phyloP scores from a whole-genome alignment of 2,113 vertebrate species.

The Serilophus lunatus region DNA sequence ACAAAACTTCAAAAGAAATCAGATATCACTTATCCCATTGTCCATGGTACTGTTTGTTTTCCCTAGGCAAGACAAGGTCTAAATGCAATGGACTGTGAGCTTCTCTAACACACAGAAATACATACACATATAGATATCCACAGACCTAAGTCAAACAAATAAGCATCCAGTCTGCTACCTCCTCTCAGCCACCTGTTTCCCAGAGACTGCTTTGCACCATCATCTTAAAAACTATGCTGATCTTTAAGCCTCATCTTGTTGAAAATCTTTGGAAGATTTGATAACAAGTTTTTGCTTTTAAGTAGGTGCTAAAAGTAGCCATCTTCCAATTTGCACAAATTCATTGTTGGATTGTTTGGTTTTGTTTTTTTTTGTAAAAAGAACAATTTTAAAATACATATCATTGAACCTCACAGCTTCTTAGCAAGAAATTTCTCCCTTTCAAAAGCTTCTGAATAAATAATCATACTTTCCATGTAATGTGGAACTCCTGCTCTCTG shows the following conservation, averaged over 20 bases:
- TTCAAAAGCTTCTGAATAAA: neutral
- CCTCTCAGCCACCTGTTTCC: neutral
- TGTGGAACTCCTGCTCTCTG: constrained; percentile 36
- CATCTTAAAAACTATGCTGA: neutral
- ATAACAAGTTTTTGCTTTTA: neutral
- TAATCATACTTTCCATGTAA: neutral
- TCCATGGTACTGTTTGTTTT: neutral
- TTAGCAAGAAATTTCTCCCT: neutral
- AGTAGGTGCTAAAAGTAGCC: neutral
- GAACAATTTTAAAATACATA: neutral
- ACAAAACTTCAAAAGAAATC: neutral
- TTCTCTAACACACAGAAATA: neutral
- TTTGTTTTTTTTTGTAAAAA: neutral
- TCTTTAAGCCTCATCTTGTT: neutral
- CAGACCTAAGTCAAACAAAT: neutral
- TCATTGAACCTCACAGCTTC: neutral
- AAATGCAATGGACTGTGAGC: neutral
- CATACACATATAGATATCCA: neutral
- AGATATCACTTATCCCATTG: neutral
- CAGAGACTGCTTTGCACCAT: neutral
- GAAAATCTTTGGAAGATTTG: neutral
- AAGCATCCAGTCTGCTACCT: neutral
- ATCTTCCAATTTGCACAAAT: neutral
- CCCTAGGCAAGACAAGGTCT: neutral
- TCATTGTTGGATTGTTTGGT: neutral